These are phyloP conservation scores for Temnothorax rugatulus DNA, from an alignment of 2,888 invertebrate genomes.

Conservation along the genomic window DNA sequence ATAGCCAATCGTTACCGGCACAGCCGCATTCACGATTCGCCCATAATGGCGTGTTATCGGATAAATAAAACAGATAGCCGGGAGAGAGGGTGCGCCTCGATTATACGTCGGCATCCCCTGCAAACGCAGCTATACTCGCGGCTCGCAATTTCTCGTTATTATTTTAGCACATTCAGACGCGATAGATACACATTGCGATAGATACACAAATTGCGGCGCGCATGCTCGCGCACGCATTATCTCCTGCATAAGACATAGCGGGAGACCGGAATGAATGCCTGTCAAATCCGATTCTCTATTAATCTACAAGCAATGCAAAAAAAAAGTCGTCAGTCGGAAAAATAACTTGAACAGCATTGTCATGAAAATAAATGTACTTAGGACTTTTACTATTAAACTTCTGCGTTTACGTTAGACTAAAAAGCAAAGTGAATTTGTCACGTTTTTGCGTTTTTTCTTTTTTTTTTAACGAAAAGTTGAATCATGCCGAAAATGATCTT, in stretches of 20 bases:
- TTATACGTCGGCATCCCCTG: conserved; percentile 83
- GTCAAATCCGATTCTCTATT: conserved; percentile 24
- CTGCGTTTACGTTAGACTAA: neutral
- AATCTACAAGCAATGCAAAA: neutral
- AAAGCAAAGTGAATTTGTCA: neutral
- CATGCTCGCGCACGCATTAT: conserved; percentile 48
- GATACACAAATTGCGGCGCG: conserved; percentile 55
- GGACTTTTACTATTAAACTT: neutral
- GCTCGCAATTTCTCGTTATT: conserved; percentile 63
- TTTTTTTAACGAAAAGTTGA: neutral
- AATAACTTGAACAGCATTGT: neutral
- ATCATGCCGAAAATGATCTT: conserved; percentile 30
- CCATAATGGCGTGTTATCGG: conserved; percentile 86
- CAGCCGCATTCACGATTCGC: conserved; percentile 84
- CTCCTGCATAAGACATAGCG: conserved; percentile 42
- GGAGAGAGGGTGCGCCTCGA: conserved; percentile 83
- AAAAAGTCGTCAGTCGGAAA: neutral
- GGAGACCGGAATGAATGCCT: neutral
- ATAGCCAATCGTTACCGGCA: conserved; percentile 86
- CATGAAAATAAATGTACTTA: neutral
- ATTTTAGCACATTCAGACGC: conserved; percentile 56
- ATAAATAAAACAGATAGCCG: conserved; percentile 86
- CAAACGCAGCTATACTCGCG: conserved; percentile 65
- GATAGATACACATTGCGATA: conserved; percentile 57
- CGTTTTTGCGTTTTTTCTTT: neutral